Evolutionary conservation across 2,888 invertebrate genomes (phyloP).

Genomic region (Macropis europaea): DNA sequence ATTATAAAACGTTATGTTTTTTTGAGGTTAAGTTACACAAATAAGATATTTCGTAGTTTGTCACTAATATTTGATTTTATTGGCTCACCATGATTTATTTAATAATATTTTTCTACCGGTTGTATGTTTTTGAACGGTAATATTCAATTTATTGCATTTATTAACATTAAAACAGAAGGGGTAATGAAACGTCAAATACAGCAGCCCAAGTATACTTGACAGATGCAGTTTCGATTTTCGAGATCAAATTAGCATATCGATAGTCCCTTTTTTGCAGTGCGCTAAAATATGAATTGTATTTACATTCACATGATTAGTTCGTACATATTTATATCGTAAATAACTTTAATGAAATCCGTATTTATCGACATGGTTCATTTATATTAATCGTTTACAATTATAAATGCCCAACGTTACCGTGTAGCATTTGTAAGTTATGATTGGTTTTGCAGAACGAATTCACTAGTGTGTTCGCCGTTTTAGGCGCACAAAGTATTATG

Average conservation of each 20-base stretch:
- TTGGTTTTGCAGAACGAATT: not conserved
- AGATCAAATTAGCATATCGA: not conserved
- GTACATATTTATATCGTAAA: not conserved
- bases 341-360: not conserved
- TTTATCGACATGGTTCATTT: not conserved
- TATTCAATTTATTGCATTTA: constrained; percentile 29
- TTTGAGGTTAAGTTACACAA: constrained; percentile 36
- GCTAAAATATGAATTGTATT: constrained; percentile 25
- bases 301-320: not conserved
- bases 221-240: constrained; percentile 2
- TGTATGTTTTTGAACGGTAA: constrained; percentile 12
- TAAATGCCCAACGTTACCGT: not conserved
- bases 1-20: not conserved
- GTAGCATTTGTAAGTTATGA: not conserved
- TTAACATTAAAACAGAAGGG: not conserved
- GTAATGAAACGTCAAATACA: constrained; percentile 52
- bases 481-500: constrained; percentile 20
- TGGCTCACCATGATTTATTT: constrained; percentile 57
- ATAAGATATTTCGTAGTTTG: not conserved
- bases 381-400: not conserved
- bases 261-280: not conserved
- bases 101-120: constrained; percentile 24
- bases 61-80: not conserved
- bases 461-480: not conserved
- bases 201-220: constrained; percentile 17